Evolutionary conservation across 2,888 invertebrate species (phyloP), one percentile per base, ranked within the genome.

Genomic region (Chorisops tibialis): DNA sequence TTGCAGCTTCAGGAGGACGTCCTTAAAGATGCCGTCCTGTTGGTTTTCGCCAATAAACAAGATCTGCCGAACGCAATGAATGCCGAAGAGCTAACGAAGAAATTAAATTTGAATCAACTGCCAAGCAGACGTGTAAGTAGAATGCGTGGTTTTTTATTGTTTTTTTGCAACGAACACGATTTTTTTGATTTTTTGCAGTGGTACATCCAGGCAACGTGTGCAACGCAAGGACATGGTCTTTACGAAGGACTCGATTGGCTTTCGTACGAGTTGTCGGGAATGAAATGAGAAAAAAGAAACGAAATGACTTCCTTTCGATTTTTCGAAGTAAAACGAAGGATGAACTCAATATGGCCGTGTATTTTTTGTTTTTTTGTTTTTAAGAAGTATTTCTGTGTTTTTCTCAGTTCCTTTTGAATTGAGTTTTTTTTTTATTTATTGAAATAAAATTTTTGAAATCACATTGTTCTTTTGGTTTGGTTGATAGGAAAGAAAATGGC

Each of bases 41-140:
- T 99, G 70, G 91, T 98, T 47, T 97, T 98, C 80, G 97, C 97
- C 35, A 98, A 98, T 80, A 98, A 98, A 80, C 96, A 97, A 77
- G 97, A 97, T 81, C 82, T 93, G 76, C 93, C 93, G 2, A 96
- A 97, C 79, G 96, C 97, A 12, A 95, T 97, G 96, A 87, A 87
- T 48, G 92, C 93, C 58, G 90, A 93, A 22, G 96, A 97, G 80
- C 82, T 98, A 65, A 96, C 95, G 56, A 95, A 96, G 74, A 95
- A 93, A 77, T 81, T 98, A 54, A 92, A 91, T 69, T 81, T 98
- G 63, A 91, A 93, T 75, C 86, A 88, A 68, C 80, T 96, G 68
- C 87, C n/a, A n/a, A n/a, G n/a, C 2, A 14, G 4, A 19, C 22
- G 48, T 52, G 22, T 11, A 39, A 19, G 4, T 6, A 7, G 9